Evolutionary conservation across 2,797 vertebrate species (phyloP).

Genomic region (Yasuhikotakia modesta): DNA sequence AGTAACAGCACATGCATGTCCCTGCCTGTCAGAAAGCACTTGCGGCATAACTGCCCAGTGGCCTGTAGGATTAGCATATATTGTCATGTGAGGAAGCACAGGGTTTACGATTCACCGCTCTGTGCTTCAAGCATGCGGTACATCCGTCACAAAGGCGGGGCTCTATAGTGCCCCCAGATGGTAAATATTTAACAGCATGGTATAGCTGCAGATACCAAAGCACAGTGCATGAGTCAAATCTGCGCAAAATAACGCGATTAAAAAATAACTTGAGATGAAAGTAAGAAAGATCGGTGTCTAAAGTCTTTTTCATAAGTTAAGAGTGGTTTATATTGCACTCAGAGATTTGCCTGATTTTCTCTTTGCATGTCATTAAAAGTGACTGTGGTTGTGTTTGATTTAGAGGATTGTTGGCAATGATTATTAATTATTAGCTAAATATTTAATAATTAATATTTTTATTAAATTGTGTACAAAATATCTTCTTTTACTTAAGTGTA

Average conservation of each 20-base stretch:
- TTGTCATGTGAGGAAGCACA: constrained; percentile 10
- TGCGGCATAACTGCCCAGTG: not conserved
- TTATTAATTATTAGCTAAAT: too few relatives aligned
- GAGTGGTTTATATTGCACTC: not conserved
- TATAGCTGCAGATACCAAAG: not conserved
- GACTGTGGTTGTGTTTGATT: too few relatives aligned
- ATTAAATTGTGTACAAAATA: too few relatives aligned
- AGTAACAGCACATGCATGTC: constrained; percentile 1
- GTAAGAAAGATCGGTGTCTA: not conserved
- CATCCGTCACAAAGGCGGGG: not conserved
- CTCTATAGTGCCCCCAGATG: constrained; percentile 45
- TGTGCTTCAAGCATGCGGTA: not conserved
- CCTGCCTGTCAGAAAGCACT: constrained; percentile 19
- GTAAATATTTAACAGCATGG: constrained; percentile 30
- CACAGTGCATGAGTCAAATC: not conserved
- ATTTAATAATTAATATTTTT: too few relatives aligned
- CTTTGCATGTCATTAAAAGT: constrained; percentile 12
- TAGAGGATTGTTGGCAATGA: too few relatives aligned
- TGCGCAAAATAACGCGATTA: not conserved
- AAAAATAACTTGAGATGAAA: not conserved
- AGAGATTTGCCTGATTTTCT: not conserved
- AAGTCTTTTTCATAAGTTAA: not conserved
- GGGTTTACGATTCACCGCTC: not conserved
- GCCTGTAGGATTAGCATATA: constrained; percentile 8
- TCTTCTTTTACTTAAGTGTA: not conserved